Conservation (phyloP, 1,140 invertebrate species). For the Holotrichia oblita region DNA sequence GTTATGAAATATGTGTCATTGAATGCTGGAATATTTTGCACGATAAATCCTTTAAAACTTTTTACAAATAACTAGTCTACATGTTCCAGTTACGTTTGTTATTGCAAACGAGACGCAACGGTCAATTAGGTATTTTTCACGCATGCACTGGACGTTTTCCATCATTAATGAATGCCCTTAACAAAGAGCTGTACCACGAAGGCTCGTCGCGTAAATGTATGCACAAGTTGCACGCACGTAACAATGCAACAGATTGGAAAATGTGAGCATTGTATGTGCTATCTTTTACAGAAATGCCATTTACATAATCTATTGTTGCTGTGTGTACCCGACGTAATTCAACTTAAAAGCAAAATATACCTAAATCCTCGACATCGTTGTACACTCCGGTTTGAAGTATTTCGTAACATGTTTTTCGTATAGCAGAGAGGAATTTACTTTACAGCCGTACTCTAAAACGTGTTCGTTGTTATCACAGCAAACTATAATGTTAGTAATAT, state of each 20-base stretch:
- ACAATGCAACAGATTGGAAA: conserved; percentile 19
- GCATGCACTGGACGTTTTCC: not conserved
- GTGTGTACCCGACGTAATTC: not conserved
- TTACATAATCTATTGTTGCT: conserved; percentile 30
- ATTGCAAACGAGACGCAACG: not conserved
- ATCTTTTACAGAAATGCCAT: not conserved
- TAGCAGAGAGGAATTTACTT: no score
- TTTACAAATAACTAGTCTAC: no score
- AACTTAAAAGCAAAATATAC: not conserved
- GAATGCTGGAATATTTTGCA: no score
- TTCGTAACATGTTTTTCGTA: no score
- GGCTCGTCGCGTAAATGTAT: not conserved
- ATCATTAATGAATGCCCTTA: conserved; percentile 7
- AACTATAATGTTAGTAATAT: not conserved
- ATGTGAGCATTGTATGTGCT: conserved; percentile 1
- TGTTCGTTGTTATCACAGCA: no score
- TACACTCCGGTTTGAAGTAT: no score
- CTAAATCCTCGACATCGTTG: no score
- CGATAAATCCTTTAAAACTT: no score
- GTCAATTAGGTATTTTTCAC: conserved; percentile 13
- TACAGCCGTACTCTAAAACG: no score
- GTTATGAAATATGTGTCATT: no score
- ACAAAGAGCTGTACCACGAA: not conserved
- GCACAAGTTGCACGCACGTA: not conserved
- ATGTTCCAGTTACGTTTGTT: no score